Conservation (phyloP, 37 sponge, comb jelly and placozoan species). For the Agelas oroides region DNA sequence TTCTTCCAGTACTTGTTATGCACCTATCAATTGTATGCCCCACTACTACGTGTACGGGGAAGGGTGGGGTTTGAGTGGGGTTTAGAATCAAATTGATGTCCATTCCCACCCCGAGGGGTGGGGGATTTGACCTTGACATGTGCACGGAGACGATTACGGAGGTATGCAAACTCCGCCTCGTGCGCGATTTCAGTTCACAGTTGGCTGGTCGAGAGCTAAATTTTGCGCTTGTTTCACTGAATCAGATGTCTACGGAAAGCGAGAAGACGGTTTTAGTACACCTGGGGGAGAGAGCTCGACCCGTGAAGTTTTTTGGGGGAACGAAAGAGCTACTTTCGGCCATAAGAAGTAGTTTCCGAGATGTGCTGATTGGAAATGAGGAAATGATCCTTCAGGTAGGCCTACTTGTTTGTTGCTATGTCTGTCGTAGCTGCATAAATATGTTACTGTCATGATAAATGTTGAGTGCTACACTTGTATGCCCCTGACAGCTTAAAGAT, state of each 20-base stretch:
- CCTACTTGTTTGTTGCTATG: no score
- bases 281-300: background rate
- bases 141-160: background rate
- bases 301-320: background rate
- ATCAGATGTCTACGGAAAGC: background rate
- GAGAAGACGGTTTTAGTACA: background rate
- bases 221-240: no score
- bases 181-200: background rate
- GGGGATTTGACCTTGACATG: background rate
- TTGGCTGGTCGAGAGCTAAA: no score
- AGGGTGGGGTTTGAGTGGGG: background rate
- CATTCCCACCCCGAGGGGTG: background rate
- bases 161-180: background rate
- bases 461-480: background rate
- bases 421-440: background rate
- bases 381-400: constrained; percentile 4
- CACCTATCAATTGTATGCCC: no score
- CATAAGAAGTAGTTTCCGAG: background rate
- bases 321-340: background rate
- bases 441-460: background rate
- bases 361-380: background rate
- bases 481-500: background rate
- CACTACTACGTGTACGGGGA: no score
- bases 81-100: background rate
- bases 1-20: no score